Conservation (phyloP, 2,888 invertebrate species). For the Mayetiola destructor region DNA sequence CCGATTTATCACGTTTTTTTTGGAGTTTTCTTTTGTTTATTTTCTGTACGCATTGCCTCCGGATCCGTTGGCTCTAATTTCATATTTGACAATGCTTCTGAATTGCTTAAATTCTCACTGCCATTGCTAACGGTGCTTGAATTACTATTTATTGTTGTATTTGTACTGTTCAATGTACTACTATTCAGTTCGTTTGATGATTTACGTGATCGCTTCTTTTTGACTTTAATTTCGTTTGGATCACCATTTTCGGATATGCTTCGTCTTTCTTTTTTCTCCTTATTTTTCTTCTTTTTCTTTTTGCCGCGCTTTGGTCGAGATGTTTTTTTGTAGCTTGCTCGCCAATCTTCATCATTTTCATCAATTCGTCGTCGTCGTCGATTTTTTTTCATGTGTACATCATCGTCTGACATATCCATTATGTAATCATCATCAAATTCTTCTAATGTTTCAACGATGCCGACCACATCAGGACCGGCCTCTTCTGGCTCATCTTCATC, state of each 20-base stretch:
- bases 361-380: conserved; percentile 31
- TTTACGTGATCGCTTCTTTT: conserved; percentile 4
- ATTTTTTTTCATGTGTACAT: conserved; percentile 20
- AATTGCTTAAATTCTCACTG: background rate
- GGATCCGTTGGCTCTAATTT: background rate
- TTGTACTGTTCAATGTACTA: too few species aligned
- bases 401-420: conserved; percentile 21
- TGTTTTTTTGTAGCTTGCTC: conserved; percentile 22
- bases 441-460: background rate
- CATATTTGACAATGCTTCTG: background rate
- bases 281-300: background rate
- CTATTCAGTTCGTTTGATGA: background rate
- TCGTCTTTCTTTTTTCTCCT: background rate
- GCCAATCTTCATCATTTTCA: conserved; percentile 36
- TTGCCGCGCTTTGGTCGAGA: background rate
- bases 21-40: conserved; percentile 3
- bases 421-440: background rate
- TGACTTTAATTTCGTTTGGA: background rate
- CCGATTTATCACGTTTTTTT: conserved; percentile 6
- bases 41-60: background rate
- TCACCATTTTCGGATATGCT: background rate
- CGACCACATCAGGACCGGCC: conserved; percentile 20
- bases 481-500: conserved; percentile 24
- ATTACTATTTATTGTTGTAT: background rate
- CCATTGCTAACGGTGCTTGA: background rate